phyloP scores from a whole-genome alignment of 2,888 invertebrate species.

The Meganola albula region DNA sequence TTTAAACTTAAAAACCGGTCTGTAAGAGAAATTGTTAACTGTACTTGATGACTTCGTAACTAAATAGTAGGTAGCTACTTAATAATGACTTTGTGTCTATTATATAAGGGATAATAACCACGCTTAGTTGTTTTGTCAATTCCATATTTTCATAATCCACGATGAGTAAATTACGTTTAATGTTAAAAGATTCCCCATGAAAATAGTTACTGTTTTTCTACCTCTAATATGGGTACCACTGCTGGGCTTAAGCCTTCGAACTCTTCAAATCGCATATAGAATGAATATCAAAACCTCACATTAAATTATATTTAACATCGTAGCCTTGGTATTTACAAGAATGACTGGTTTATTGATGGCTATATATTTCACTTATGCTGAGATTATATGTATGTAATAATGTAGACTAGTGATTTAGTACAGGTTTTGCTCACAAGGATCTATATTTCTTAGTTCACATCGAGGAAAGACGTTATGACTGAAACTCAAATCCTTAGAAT shows the following conservation, averaged over 20 bases:
- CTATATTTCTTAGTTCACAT: constrained; percentile 75
- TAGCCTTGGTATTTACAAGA: constrained; percentile 10
- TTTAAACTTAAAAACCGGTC: constrained; percentile 64
- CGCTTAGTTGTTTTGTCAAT: constrained; percentile 12
- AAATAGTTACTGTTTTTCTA: no score
- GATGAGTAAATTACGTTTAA: no score
- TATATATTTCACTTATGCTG: constrained; percentile 35
- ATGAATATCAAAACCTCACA: no score
- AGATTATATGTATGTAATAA: constrained; percentile 58
- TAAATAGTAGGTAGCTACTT: no score
- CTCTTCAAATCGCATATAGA: no score
- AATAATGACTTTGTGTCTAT: no score
- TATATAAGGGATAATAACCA: constrained; percentile 22
- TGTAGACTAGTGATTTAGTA: constrained; percentile 72
- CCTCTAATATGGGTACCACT: no score
- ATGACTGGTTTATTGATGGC: constrained; percentile 17
- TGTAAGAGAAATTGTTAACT: constrained; percentile 67
- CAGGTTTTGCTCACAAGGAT: constrained; percentile 70
- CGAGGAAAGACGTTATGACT: constrained; percentile 73
- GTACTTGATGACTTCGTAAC: constrained; percentile 67
- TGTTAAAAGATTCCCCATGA: no score
- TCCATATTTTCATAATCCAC: no score
- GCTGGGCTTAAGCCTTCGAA: no score
- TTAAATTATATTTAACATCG: no score
- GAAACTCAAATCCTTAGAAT: constrained; percentile 65